phyloP scores from a whole-genome alignment of 2,797 vertebrate species.

The Gallinago stenura region DNA sequence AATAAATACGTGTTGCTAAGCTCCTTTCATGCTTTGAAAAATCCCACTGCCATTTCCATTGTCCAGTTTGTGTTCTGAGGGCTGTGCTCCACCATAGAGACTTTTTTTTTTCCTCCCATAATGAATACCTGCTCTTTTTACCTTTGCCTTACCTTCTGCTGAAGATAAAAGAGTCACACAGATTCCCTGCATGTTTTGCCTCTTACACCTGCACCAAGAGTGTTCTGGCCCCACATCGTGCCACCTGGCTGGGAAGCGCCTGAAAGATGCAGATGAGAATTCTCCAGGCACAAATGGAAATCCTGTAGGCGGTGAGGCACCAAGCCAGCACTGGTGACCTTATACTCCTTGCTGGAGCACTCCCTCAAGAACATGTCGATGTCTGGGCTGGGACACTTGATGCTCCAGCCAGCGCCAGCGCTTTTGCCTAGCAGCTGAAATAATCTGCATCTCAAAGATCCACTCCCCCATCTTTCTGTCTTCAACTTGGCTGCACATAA shows the following conservation, averaged over 20 bases:
- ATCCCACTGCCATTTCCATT: slow-evolving; percentile 19
- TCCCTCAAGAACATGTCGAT: background rate
- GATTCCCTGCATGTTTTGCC: background rate
- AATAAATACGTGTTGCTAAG: slow-evolving; percentile 72
- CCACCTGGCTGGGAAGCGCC: background rate
- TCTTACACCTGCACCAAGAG: background rate
- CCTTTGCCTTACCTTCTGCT: background rate
- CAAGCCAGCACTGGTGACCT: background rate
- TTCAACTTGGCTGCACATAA: background rate
- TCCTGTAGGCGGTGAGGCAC: background rate
- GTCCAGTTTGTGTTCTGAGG: slow-evolving; percentile 34
- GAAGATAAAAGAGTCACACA: background rate
- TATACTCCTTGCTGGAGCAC: background rate
- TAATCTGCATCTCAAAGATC: background rate
- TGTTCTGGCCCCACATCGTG: background rate
- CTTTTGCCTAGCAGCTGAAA: background rate
- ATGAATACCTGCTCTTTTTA: slow-evolving; percentile 27
- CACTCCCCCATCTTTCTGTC: background rate
- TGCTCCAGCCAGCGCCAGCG: background rate
- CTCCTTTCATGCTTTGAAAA: slow-evolving; percentile 34
- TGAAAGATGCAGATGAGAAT: background rate
- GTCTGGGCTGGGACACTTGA: background rate
- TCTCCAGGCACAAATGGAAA: background rate
- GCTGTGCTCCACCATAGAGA: background rate
- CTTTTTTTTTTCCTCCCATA: background rate